A percentile compares a stretch with the other conserved stretches of the same genome.
These are phyloP conservation scores for Anniella stebbinsi DNA, from an alignment of 2,797 vertebrate genomes.

Conservation along the genomic window DNA sequence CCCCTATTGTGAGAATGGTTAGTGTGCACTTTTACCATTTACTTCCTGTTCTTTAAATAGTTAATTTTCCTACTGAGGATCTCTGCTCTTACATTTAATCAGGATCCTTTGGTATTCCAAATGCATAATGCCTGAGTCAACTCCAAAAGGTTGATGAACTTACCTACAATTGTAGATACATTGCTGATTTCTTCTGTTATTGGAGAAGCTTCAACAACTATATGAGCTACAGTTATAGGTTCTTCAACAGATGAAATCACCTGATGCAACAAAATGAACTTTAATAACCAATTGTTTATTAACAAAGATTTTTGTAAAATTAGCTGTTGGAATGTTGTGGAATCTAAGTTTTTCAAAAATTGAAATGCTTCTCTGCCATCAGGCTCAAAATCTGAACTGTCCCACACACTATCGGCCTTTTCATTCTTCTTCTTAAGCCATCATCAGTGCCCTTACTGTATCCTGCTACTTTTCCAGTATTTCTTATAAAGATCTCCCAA, in stretches of 20 bases:
- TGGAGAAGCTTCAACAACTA: slow-evolving; percentile 79
- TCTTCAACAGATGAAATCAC: slow-evolving; percentile 76
- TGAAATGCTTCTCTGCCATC: neutral
- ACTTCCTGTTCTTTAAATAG: neutral
- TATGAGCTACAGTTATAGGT: slow-evolving; percentile 80
- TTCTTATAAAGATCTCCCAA: too few species aligned
- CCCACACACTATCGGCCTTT: too few species aligned
- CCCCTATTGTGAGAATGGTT: neutral
- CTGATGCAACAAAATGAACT: slow-evolving; percentile 58
- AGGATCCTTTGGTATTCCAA: too few species aligned
- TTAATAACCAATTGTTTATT: neutral
- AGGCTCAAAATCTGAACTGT: neutral
- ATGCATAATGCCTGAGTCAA: too few species aligned
- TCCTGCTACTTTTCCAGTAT: neutral
- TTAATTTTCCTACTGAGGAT: neutral
- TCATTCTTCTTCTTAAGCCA: neutral
- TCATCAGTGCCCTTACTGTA: neutral
- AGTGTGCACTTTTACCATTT: neutral
- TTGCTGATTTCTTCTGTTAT: slow-evolving; percentile 75
- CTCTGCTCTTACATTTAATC: neutral
- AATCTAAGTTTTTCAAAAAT: too few species aligned
- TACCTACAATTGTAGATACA: slow-evolving; percentile 76
- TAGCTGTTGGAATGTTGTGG: too few species aligned
- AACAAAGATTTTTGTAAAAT: too few species aligned
- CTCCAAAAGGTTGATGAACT: slow-evolving; percentile 23